Percentiles rank a stretch among this genome's conserved stretches.
phyloP scores from a whole-genome alignment of 2,113 vertebrate species.

The Planiliza haematocheilus region DNA sequence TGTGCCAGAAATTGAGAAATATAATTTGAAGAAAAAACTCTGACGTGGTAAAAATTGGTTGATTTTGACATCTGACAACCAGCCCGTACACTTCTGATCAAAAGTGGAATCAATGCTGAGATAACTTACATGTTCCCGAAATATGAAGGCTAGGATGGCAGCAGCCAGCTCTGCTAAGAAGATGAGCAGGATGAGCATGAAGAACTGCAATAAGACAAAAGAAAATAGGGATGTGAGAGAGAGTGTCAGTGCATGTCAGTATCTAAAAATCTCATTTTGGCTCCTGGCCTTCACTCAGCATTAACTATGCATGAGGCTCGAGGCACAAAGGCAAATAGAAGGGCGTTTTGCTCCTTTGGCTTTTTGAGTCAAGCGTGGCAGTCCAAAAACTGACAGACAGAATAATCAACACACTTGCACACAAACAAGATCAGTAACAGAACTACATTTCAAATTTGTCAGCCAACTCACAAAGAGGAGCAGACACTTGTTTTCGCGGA shows the following conservation, averaged over 20 bases:
- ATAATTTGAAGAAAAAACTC: not conserved
- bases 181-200: constrained; percentile 96
- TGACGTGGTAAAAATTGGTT: not conserved
- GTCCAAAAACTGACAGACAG: constrained; percentile 37
- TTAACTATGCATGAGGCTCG: constrained; percentile 66
- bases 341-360: constrained; percentile 44
- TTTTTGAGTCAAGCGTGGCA: constrained; percentile 42
- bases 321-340: constrained; percentile 37
- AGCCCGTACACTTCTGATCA: constrained; percentile 13
- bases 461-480: constrained; percentile 92
- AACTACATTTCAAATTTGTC: constrained; percentile 41
- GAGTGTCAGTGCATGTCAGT: constrained; percentile 32
- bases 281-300: constrained; percentile 52
- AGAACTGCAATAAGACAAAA: constrained; percentile 86
- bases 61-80: not conserved
- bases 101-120: not conserved
- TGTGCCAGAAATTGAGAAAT: not conserved
- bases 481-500: constrained; percentile 96
- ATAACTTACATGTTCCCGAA: constrained; percentile 92
- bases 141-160: constrained; percentile 94
- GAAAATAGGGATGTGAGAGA: constrained; percentile 13
- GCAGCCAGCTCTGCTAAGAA: constrained; percentile 95
- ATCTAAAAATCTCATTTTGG: constrained; percentile 51
- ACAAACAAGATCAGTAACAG: constrained; percentile 42
- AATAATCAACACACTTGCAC: constrained; percentile 44